Conservation (phyloP, 2,797 vertebrate species). For the Thunnus albacares region DNA sequence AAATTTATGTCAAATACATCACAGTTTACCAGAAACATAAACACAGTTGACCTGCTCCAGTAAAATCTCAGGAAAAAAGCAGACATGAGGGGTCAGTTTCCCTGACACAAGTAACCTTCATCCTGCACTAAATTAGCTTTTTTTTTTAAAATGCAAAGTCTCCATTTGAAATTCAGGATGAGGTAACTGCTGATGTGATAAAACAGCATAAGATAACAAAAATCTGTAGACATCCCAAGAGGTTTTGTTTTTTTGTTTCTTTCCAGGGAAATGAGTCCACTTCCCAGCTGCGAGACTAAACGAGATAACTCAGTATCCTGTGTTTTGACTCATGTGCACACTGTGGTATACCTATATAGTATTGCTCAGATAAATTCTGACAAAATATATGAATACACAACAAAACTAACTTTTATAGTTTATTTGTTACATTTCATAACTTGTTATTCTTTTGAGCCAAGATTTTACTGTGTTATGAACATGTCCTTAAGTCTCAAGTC, state of each 20-base stretch:
- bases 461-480: no score
- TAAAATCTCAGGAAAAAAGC: neutral
- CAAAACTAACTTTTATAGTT: no score
- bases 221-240: neutral
- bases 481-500: no score
- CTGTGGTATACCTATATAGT: neutral
- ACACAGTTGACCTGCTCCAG: neutral
- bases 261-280: slow-evolving; percentile 56
- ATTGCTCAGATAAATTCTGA: neutral
- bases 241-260: slow-evolving; percentile 1
- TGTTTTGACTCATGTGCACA: slow-evolving; percentile 1
- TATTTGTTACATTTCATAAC: no score
- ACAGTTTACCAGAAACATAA: neutral
- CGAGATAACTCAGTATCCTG: slow-evolving; percentile 44
- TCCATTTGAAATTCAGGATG: neutral
- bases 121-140: neutral
- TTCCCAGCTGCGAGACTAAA: slow-evolving; percentile 50
- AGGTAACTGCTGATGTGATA: neutral
- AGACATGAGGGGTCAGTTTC: neutral
- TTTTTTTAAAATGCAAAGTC: no score
- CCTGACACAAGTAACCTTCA: neutral
- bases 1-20: neutral
- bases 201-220: neutral
- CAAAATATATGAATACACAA: neutral
- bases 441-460: no score